phyloP scores from a whole-genome alignment of 2,888 invertebrate genomes.

The Formica aserva region DNA sequence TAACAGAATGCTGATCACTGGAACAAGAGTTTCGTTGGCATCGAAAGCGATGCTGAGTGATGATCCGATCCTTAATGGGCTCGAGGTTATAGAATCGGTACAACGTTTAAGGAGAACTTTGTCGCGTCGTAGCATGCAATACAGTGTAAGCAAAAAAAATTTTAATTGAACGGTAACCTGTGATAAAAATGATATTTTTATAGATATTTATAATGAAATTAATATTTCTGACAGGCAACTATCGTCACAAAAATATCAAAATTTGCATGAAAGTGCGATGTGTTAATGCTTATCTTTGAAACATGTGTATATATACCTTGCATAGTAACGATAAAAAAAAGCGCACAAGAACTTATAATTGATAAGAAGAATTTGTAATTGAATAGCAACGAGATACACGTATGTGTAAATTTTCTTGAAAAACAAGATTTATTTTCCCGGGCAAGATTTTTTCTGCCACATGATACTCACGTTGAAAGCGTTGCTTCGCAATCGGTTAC shows the following conservation, averaged over 20 bases:
- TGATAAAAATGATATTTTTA: neutral
- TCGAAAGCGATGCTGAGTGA: conserved; percentile 18
- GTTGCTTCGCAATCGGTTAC: conserved; percentile 73
- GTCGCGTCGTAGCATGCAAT: neutral
- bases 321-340: neutral
- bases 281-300: neutral
- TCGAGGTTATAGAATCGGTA: conserved; percentile 46
- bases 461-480: conserved; percentile 75
- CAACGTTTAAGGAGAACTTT: conserved; percentile 47
- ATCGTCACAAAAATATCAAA: neutral
- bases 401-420: neutral
- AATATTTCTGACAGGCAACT: neutral
- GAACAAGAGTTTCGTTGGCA: conserved; percentile 14
- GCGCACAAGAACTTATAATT: neutral
- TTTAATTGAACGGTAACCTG: neutral
- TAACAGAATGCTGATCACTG: neutral
- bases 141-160: neutral
- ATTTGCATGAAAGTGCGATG: neutral
- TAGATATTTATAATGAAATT: conserved; percentile 4
- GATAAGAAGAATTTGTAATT: neutral
- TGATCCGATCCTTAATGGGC: conserved; percentile 30
- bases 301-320: neutral
- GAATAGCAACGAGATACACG: neutral
- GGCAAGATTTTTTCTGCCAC: neutral
- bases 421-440: neutral